Base-by-base conservation (phyloP, 2,888 invertebrate genomes). In the Orthosia gracilis region DNA sequence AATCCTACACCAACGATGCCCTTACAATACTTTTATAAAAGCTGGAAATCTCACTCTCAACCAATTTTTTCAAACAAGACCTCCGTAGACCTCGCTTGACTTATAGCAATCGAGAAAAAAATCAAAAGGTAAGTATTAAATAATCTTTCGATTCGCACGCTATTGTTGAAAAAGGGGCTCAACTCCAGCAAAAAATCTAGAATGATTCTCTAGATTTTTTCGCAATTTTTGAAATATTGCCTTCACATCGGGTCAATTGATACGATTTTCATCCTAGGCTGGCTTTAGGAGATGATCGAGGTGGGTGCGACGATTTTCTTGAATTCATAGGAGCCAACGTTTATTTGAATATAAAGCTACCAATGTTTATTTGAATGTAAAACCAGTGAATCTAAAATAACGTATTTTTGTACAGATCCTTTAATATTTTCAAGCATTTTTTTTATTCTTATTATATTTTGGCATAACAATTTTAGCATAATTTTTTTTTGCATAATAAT, bases 201-300 rank as follows among this genome's bases (percentile, higher is more conserved):
- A 59, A 74, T 64, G 26, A 67, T 73, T 63, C 59, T 63, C 69
- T 77, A 85, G 75, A 76, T 80, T 73, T 59, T 66, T 23, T 52
- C 47, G 78, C 67, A 76, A 52, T 76, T 87, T 78, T 87, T 85
- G 76, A 85, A 83, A 75, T 87, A 87, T 87, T 78, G 58, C 74
- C 31, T 73, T 76, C 57, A 66, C 55, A 54, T 61, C 69, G 73
- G 70, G 76, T 71, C 76, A 70, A 40, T 66, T 68, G 62, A 45
- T 78, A 66, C 58, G 31, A 64, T 76, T 75, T 75, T 52, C 55
- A 62, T 63, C 26, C 47, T 18, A 54, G 65, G 47, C 61, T 63
- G 54, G 52, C 31, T 66, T 69, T 61, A 52, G 49, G 18, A 40
- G 50, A 71, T 49, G 58, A 65, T 59, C 13, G 54, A 23, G 18